Base-by-base conservation (phyloP, 2,797 vertebrate genomes). In the Acanthurus leucopareius region DNA sequence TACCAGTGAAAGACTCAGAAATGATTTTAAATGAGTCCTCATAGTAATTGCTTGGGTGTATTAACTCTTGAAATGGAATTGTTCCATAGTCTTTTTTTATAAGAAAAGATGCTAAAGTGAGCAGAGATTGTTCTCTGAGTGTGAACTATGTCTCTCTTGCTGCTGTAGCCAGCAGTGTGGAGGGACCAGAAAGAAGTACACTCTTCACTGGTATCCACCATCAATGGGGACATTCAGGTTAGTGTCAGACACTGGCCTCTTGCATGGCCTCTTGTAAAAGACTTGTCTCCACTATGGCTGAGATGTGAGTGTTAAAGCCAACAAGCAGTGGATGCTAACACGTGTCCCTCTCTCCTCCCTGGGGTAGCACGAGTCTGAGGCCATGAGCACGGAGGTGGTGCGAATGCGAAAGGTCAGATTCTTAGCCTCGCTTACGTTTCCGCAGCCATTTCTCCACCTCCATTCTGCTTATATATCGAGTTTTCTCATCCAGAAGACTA, bases 341-440 rank as follows among this genome's bases (percentile, higher is more conserved):
- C 44, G 32, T 91, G 78, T 89, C 72, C 90, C 83, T 91, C 84
- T 92, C 82, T 92, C 88, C 86, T 87, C 66, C 82, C 84, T n/a
- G 92, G 82, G 86, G 70, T 91, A 94, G 92, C 96, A 96, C 94
- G 91, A 94, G 92, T 94, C 94, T 93, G 93, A 96, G 94, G 96
- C 92, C 85, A 93, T 94, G 86, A 94, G 93, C 93, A 93, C 93
- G 93, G 97, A 97, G 68, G 93, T 94, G 90, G 96, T 97, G 93
- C 96, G 92, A 95, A 96, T 97, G 97, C 96, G 97, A 96, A 97
- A 99, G 97, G 97, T 99, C 96, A 98, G 97, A 91, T 32, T 82
- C 83, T 69, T 68, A 77, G 86, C 59, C 75, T 35, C 14, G 60
- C 76, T 7, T 76, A 22, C 71, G 61, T 74, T 38, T 67, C 74